Base-by-base conservation (phyloP, 2,888 invertebrate species). In the Ophion ellenae region DNA sequence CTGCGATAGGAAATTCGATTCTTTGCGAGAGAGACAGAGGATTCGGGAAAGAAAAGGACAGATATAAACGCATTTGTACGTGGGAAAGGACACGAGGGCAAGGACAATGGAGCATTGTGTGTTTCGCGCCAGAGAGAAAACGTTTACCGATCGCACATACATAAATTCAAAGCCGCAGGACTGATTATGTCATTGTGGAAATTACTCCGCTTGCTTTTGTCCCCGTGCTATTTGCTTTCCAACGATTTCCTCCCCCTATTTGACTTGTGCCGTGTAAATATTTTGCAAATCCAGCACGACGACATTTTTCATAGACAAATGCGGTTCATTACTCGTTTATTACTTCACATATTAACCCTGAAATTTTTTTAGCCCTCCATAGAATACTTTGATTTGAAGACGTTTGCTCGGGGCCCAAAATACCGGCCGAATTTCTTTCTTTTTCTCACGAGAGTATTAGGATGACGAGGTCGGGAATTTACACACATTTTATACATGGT, bases 171-270 rank as follows among this genome's bases (percentile, higher is more conserved):
- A 57, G 64, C 67, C 74, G 32, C 64, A 32, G 64, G 81, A 81
- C 83, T 86, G 83, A 86, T 86, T 86, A 86, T 86, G 83, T 86
- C 83, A 86, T 86, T 86, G 86, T 81, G 78, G 20, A 64, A 81
- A 69, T 75, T 67, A 64, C 69, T 59, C 59, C 67, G 57, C 66
- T 75, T 67, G 75, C 74, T 75, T 74, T 57, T 67, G 17, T 59
- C 61, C 45, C 36, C 32, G 59, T 28, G 45, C 17, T n/a, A 53
- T 47, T 57, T 53, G 40, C 45, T 76, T 47, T 64, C 24, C 53
- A 36, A 66, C 36, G 32, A 53, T 67, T 47, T 61, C 61, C 70
- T 61, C 24, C 10, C 59, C 61, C 20, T 66, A 17, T 81, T 40
- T 36, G 20, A 36, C 47, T 76, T 57, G 63, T 57, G 28, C 53